These are phyloP conservation scores for Pelosia muscerda DNA, from an alignment of 2,888 invertebrate species.

Conservation along the genomic window DNA sequence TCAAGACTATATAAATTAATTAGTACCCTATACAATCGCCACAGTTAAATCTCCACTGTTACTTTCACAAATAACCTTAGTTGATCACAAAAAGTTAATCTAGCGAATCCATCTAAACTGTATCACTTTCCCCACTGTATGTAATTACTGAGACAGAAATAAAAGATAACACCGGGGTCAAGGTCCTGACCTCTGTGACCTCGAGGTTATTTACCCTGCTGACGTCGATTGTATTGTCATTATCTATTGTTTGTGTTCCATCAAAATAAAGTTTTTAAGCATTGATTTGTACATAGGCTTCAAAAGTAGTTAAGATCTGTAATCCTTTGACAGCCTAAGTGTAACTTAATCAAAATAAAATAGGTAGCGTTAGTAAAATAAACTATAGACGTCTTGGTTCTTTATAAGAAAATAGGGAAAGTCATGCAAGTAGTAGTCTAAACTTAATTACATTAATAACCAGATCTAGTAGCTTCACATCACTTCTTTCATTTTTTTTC, in stretches of 20 bases:
- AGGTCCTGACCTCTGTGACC: conserved; percentile 26
- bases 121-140: conserved; percentile 29
- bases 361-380: too few relatives aligned
- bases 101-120: conserved; percentile 14
- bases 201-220: conserved; percentile 16
- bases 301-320: too few relatives aligned
- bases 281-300: too few relatives aligned
- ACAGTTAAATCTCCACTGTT: background rate
- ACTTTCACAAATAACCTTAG: conserved; percentile 2
- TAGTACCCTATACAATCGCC: background rate
- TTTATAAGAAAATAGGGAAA: too few relatives aligned
- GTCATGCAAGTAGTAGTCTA: too few relatives aligned
- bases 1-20: background rate
- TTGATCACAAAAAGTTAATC: conserved; percentile 16
- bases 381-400: too few relatives aligned
- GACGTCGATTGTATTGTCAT: conserved; percentile 10
- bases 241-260: conserved; percentile 11
- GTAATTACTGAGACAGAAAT: conserved; percentile 40
- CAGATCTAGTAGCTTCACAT: too few relatives aligned
- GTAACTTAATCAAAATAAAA: too few relatives aligned
- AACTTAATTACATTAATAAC: too few relatives aligned
- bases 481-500: too few relatives aligned
- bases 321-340: too few relatives aligned
- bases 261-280: conserved; percentile 10
- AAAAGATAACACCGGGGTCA: conserved; percentile 21